Evolutionary conservation across 2,888 invertebrate genomes (phyloP).

Genomic region (Rhyacophila evoluta): DNA sequence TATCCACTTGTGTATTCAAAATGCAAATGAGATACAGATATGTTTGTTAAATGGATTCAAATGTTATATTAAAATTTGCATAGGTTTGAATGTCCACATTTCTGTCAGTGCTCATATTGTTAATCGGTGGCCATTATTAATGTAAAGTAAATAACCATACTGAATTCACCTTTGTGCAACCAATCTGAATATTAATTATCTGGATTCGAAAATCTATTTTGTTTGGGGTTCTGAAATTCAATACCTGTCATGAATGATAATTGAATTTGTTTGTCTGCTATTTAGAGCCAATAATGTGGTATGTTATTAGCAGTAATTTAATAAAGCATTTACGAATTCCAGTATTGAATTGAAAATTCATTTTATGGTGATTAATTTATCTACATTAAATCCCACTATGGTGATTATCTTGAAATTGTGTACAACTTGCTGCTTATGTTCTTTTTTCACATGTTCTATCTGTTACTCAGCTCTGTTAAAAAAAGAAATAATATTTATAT

Average conservation of each 20-base stretch:
- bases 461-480: too few relatives aligned
- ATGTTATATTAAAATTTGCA: background rate
- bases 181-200: background rate
- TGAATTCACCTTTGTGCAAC: background rate
- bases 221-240: background rate
- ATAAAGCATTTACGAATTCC: background rate
- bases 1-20: slow-evolving; percentile 16
- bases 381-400: too few relatives aligned
- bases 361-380: too few relatives aligned
- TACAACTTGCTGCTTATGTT: too few relatives aligned
- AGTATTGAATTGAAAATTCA: too few relatives aligned
- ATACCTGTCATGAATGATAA: background rate
- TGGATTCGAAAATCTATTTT: background rate
- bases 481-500: too few relatives aligned
- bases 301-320: too few relatives aligned
- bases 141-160: slow-evolving; percentile 21
- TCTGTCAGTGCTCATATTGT: background rate
- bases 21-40: slow-evolving; percentile 34
- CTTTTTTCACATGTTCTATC: too few relatives aligned
- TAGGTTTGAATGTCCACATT: background rate
- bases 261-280: background rate
- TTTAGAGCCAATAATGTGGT: background rate
- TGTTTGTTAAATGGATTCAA: background rate
- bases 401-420: too few relatives aligned
- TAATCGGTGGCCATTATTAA: background rate